Base-by-base conservation (phyloP, 2,888 invertebrate species). In the Cheilosia vulpina region DNA sequence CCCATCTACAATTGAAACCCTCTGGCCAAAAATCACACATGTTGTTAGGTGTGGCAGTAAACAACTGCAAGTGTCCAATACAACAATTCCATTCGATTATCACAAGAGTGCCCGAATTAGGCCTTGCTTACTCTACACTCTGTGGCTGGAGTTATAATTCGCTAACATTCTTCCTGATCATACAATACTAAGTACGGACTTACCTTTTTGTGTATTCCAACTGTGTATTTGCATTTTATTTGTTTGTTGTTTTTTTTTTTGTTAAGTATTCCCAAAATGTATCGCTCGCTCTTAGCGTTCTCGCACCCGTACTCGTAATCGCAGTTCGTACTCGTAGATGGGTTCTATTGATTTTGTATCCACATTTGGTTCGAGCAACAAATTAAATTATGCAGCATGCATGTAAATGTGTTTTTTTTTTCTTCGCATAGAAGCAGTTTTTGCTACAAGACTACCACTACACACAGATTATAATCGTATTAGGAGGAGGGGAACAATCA, bases 151-250 rank as follows among this genome's bases (percentile, higher is more conserved):
- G 4, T 38, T 38, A 38, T 38, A 13, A 1, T 38, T 38, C 38
- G 38, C 38, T 38, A 38, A 4, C 38, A 38, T 38, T 38, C 38
- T 38, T 38, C 38, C 38, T 13, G 13, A 9, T 38, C 38, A 38
- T 9, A 31, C 7, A 31, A 31, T 9, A 31, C 31, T 9, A 31
- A 2, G 6, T 45, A n/a, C 45, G n/a, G 31, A 84, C 84, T 80
- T 47, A 84, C 84, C 84, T 84, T 71, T 84, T 80, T 80, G 65
- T 71, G 84, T 80, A 71, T 55, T 84, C 80, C 79, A 80, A 84
- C 41, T 53, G 41, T 53, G 75, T 75, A 80, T 80, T 53, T 71
- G 69, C 80, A 84, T 84, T 69, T 69, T 27, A 27, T 27, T 69
- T 45, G 19, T 53, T 53, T 27, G n/a, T 66, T 19, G 7, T 68